Evolutionary conservation across 1,140 invertebrate genomes (phyloP).

Genomic region (Drosophila sulfurigaster): DNA sequence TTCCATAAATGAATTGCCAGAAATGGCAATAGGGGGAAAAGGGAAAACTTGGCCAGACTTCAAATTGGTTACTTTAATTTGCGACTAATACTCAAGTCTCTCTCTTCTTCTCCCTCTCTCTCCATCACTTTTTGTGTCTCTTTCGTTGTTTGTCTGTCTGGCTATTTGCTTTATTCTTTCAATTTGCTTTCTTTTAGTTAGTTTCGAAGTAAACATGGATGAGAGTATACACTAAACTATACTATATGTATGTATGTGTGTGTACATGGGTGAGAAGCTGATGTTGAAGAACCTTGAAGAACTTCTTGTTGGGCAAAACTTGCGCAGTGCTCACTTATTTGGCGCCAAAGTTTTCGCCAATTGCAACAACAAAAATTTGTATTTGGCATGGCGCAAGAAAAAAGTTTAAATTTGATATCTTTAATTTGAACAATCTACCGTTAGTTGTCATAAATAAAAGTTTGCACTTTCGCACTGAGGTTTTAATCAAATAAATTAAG

Average conservation of each 20-base stretch:
- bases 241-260: no score
- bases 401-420: constrained; percentile 67
- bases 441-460: constrained; percentile 59
- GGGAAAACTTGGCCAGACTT: neutral
- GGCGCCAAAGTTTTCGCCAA: constrained; percentile 70
- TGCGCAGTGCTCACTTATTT: constrained; percentile 58
- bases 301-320: constrained; percentile 26
- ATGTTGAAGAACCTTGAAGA: constrained; percentile 36
- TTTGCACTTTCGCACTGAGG: constrained; percentile 22
- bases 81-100: constrained; percentile 14
- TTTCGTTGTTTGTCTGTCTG: constrained; percentile 18
- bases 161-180: constrained; percentile 65
- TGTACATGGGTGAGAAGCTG: constrained; percentile 27
- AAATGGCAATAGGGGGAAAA: constrained; percentile 56
- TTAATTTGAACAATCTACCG: constrained; percentile 56
- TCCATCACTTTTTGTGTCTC: neutral
- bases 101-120: neutral
- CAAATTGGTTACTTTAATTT: constrained; percentile 36
- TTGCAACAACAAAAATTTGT: constrained; percentile 52
- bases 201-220: constrained; percentile 64
- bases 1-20: constrained; percentile 27
- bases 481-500: constrained; percentile 31
- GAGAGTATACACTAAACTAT: constrained; percentile 8
- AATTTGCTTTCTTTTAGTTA: constrained; percentile 56
- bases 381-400: constrained; percentile 11